phyloP scores from a whole-genome alignment of 2,888 invertebrate species.

The Agrotis exclamationis region DNA sequence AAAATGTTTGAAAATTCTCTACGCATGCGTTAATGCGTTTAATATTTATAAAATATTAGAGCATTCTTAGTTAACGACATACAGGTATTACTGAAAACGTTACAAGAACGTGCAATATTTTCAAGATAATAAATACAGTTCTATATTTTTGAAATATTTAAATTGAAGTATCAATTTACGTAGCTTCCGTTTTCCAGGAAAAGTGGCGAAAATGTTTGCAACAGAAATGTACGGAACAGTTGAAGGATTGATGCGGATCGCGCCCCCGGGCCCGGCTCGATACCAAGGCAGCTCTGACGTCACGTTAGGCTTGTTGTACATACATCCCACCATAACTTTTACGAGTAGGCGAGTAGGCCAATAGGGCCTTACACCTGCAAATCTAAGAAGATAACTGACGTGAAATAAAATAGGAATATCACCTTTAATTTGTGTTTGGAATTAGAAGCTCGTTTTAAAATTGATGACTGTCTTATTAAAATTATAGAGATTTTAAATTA shows the following conservation, averaged over 20 bases:
- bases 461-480: background rate
- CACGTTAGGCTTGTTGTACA: conserved; percentile 34
- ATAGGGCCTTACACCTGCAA: background rate
- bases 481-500: background rate
- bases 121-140: background rate
- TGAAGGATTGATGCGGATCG: conserved; percentile 50
- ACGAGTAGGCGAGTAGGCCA: too few species aligned
- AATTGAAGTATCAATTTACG: conserved; percentile 17
- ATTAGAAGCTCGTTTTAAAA: background rate
- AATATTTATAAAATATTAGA: too few species aligned
- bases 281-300: conserved; percentile 26
- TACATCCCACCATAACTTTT: background rate
- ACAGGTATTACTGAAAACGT: too few species aligned
- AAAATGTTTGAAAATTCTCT: too few species aligned
- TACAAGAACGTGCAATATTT: background rate
- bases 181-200: conserved; percentile 13
- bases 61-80: too few species aligned
- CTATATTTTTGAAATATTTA: background rate
- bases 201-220: conserved; percentile 21
- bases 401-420: too few species aligned
- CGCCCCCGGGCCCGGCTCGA: conserved; percentile 18
- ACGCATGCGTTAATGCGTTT: too few species aligned
- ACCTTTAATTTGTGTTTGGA: background rate
- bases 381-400: background rate
- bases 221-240: conserved; percentile 49